Base-by-base conservation (phyloP, 2,888 invertebrate genomes). In the Tortricodes alternella region DNA sequence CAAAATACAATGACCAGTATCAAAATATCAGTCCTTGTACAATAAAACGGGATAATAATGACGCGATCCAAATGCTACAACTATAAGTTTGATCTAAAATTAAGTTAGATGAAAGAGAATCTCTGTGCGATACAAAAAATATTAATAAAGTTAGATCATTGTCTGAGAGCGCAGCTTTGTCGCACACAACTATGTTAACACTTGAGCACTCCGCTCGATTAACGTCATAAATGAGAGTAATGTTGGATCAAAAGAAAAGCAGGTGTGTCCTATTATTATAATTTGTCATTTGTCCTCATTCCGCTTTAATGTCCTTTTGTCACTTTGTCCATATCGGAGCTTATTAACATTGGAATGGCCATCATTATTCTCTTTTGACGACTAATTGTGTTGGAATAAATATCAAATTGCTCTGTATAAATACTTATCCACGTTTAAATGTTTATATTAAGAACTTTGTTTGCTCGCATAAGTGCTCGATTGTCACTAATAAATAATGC, bases 211-310 rank as follows among this genome's bases (percentile, higher is more conserved):
- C 81, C 87, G 87, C 83, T 86, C 89, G 81, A 89, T 90, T 89
- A 85, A 80, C 78, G 74, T 88, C 89, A 90, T 89, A 90, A 89
- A 89, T 89, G 89, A 89, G 89, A 87, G 88, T 88, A 88, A 86
- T 89, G 86, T 83, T 76, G 75, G 89, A 89, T 90, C 90, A 88
- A 89, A 89, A 89, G 89, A 84, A 89, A 87, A 87, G 83, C 90
- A 90, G 90, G 90, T 90, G 89, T 87, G 74, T 77, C 76, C 82
- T 83, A 85, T 89, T 90, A 87, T 83, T 79, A 86, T 83, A 85
- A 89, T 89, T 85, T 86, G 87, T 88, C 87, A 89, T 88, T 85
- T 77, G 78, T 78, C 73, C 76, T 82, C 79, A 78, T 78, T 74
- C 74, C 65, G 69, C 73, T 80, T 80, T 78, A 75, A 76, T 78